phyloP scores from a whole-genome alignment of 2,888 invertebrate genomes.

The Drosophila austrosaltans region DNA sequence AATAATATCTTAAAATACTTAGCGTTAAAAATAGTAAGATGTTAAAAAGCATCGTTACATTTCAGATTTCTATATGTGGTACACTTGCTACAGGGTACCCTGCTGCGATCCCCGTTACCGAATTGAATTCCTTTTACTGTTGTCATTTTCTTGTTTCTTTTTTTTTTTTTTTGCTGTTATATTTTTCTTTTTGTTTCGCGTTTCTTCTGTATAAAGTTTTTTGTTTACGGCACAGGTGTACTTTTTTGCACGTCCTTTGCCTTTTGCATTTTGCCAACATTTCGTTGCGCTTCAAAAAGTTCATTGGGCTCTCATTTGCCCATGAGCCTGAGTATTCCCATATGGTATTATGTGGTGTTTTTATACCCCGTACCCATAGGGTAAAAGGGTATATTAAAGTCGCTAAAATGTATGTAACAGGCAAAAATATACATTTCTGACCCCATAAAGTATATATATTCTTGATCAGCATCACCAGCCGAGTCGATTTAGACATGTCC shows the following conservation, averaged over 20 bases:
- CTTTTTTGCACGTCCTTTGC: slow-evolving; percentile 78
- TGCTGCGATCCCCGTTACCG: not conserved
- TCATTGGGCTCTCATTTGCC: slow-evolving; percentile 65
- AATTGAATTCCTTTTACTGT: slow-evolving; percentile 21
- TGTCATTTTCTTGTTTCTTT: slow-evolving; percentile 69
- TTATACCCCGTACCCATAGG: not conserved
- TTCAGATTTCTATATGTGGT: not conserved
- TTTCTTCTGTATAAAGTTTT: slow-evolving; percentile 46
- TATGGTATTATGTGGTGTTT: slow-evolving; percentile 5
- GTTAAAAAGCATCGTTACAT: no score
- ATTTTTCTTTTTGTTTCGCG: slow-evolving; percentile 57
- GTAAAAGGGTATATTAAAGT: no score
- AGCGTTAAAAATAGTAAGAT: no score
- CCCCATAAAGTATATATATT: no score
- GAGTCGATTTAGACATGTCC: no score
- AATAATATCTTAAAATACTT: no score
- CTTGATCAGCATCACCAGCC: no score
- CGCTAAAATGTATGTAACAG: no score
- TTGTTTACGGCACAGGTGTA: slow-evolving; percentile 75
- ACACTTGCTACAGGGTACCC: not conserved
- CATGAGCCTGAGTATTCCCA: slow-evolving; percentile 33
- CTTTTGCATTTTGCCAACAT: slow-evolving; percentile 60
- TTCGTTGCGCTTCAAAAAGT: slow-evolving; percentile 80
- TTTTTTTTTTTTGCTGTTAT: slow-evolving; percentile 20
- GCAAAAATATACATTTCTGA: no score